Evolutionary conservation across 2,113 vertebrate species (phyloP).

Genomic region (Orientallactaga bullata): DNA sequence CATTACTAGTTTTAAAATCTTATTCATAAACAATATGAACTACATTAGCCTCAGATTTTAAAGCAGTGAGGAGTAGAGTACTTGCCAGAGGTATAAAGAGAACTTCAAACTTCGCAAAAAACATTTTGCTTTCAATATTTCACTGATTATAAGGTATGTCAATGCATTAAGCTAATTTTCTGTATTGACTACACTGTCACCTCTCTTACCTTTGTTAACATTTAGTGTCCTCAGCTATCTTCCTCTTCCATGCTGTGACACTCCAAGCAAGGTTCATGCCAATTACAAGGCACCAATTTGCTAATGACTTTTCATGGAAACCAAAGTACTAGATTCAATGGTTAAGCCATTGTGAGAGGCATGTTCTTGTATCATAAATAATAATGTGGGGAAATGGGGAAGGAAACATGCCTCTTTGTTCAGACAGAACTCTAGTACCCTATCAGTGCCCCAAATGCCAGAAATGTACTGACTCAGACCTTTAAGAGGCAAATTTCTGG

Average conservation of each 20-base stretch:
- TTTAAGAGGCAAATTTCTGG: conserved; percentile 54
- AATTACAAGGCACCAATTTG: neutral
- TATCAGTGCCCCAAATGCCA: neutral
- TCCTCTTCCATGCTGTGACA: neutral
- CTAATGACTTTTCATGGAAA: neutral
- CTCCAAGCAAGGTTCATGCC: neutral
- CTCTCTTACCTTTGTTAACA: neutral
- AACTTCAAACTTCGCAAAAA: neutral
- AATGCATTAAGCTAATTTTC: neutral
- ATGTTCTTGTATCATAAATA: neutral
- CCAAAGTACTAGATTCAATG: neutral
- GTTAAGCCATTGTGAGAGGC: neutral
- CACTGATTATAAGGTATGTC: neutral
- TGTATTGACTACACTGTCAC: neutral
- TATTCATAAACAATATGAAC: neutral
- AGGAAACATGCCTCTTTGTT: neutral
- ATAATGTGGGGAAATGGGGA: neutral
- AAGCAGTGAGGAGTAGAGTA: neutral
- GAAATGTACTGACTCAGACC: neutral
- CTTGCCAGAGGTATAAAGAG: neutral
- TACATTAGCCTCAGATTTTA: neutral
- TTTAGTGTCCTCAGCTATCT: neutral
- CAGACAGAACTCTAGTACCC: neutral
- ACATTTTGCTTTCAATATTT: neutral
- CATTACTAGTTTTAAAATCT: neutral